Evolutionary conservation across 1,140 invertebrate genomes (phyloP).

Genomic region (Pseudomyrmex flavicornis): DNA sequence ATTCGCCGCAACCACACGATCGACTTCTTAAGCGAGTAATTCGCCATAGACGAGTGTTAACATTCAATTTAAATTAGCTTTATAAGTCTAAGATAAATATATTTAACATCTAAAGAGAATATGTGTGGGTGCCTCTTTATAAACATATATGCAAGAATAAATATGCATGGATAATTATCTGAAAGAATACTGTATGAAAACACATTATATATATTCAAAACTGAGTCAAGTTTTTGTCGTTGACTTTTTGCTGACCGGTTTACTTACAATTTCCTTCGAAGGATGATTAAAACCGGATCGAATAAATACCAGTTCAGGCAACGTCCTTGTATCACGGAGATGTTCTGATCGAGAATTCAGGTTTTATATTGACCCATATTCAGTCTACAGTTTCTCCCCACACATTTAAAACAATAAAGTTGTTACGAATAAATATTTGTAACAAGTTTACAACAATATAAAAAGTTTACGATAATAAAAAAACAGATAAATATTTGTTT

Average conservation of each 20-base stretch:
- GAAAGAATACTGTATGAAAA: conserved; percentile 27
- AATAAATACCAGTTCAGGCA: conserved; percentile 63
- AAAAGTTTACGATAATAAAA: too few relatives aligned
- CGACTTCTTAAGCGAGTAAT: too few relatives aligned
- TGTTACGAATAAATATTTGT: background rate
- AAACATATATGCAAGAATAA: too few relatives aligned
- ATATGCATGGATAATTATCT: background rate
- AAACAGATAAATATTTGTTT: too few relatives aligned
- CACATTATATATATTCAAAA: conserved; percentile 32
- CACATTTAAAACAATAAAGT: conserved; percentile 12
- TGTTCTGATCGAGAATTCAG: conserved; percentile 54
- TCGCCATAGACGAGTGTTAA: too few relatives aligned
- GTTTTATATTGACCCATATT: conserved; percentile 37
- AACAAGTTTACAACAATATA: too few relatives aligned
- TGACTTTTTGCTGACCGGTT: conserved; percentile 57
- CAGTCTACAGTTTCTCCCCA: background rate
- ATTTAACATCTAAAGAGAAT: too few relatives aligned
- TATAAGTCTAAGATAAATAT: too few relatives aligned
- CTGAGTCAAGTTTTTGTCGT: conserved; percentile 30
- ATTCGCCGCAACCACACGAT: too few relatives aligned
- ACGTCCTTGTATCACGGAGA: conserved; percentile 62
- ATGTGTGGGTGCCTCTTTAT: too few relatives aligned
- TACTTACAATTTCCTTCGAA: conserved; percentile 69
- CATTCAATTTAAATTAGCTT: too few relatives aligned
- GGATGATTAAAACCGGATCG: conserved; percentile 71